These are phyloP conservation scores for Gallinago paraguaiae DNA, from an alignment of 2,113 vertebrate genomes.

Conservation along the genomic window DNA sequence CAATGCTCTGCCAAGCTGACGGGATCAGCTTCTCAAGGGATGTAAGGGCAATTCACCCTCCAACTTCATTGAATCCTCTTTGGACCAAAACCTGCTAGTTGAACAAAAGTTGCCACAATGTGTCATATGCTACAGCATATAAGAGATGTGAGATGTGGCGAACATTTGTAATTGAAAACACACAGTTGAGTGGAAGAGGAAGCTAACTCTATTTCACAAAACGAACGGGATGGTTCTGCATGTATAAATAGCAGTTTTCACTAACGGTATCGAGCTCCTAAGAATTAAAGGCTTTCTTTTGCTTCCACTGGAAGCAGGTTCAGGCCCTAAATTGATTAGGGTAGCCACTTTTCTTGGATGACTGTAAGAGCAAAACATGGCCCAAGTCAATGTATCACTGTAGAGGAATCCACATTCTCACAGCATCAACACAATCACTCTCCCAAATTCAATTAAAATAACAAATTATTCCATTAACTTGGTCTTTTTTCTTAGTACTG, in stretches of 20 bases:
- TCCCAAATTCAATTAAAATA: not conserved
- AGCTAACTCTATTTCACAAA: not conserved
- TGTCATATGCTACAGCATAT: not conserved
- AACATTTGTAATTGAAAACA: conserved; percentile 31
- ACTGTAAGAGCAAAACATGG: not conserved
- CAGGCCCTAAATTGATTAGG: not conserved
- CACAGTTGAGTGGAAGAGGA: not conserved
- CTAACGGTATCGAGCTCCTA: not conserved
- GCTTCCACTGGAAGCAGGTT: not conserved
- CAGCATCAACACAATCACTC: not conserved
- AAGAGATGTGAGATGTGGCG: not conserved
- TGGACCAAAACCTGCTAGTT: conserved; percentile 34
- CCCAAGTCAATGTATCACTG: not conserved
- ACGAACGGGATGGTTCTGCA: not conserved
- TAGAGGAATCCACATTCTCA: not conserved
- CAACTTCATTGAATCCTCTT: conserved; percentile 36
- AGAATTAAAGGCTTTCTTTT: not conserved
- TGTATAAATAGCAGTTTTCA: not conserved
- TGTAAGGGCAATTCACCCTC: conserved; percentile 22
- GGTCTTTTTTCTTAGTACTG: not conserved
- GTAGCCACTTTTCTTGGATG: not conserved
- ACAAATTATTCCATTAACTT: not conserved
- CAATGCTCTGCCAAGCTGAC: conserved; percentile 18
- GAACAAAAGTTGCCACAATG: conserved; percentile 47
- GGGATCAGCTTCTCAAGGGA: conserved; percentile 45